Conservation (phyloP, 2,888 invertebrate species). For the Meteorus cinctellus region DNA sequence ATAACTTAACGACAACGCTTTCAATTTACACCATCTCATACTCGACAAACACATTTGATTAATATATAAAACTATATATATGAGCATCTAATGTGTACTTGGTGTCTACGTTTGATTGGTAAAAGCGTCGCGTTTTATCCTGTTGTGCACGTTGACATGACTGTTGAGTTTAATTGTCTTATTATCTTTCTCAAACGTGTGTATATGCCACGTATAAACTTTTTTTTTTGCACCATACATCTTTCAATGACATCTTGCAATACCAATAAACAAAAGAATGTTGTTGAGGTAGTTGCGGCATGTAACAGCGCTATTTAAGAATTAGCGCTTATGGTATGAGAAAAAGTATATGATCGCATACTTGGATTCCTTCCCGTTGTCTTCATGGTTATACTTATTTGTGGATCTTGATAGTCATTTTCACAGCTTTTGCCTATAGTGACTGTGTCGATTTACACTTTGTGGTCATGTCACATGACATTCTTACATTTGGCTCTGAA, state of each 20-base stretch:
- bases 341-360: no score
- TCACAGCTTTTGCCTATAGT: no score
- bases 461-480: no score
- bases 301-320: no score
- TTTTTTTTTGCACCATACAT: not conserved
- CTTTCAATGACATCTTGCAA: constrained; percentile 2
- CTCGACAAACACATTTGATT: constrained; percentile 7
- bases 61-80: not conserved
- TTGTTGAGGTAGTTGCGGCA: no score
- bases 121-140: constrained; percentile 27
- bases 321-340: no score
- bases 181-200: constrained; percentile 32
- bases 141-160: constrained; percentile 40
- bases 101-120: not conserved
- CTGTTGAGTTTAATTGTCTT: constrained; percentile 46
- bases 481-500: no score
- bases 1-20: constrained; percentile 15
- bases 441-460: no score
- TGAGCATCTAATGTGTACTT: not conserved
- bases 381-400: no score
- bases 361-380: no score
- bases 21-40: constrained; percentile 19
- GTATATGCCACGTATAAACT: not conserved
- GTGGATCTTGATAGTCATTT: no score
- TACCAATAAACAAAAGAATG: not conserved